Evolutionary conservation across 2,113 vertebrate species (phyloP), one percentile per base, ranked within the genome.

Genomic region (Pandion haliaetus): DNA sequence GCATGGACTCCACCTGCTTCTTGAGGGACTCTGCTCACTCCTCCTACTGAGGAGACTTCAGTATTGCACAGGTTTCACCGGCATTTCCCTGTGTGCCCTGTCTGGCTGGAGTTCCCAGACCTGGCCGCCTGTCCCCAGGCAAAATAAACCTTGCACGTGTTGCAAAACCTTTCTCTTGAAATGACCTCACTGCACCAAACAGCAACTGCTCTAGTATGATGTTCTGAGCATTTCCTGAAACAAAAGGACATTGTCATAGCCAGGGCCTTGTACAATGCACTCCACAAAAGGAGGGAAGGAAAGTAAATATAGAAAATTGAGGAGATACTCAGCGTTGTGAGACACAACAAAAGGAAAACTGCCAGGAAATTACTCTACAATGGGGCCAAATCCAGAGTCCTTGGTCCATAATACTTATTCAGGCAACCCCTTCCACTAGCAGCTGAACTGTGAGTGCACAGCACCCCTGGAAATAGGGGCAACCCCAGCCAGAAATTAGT

Each of bases 281-380:
- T 65, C 65, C 38, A 82, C 86, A 94, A 82, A 96, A 93, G 71
- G 69, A 69, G 95, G 86, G 89, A 89, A 94, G 83, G 62, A 79
- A 95, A 87, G 52, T 82, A 95, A 96, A 94, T 91, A 89, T 92
- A 94, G 94, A 95, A 97, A 96, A 97, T 54, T 44, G 45, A 87
- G 78, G 49, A 93, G 91, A 94, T 93, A 89, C 66, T 95, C 73
- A 79, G 52, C 12, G 28, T 85, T 96, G 38, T 62, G 58, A 85
- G 88, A 96, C 72, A 95, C 86, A 81, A 95, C 88, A 1, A 89
- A 93, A 95, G 95, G 86, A 97, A 95, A 91, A 82, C 82, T 73
- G 91, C 70, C 92, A 93, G 96, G 95, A 97, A 96, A 66, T 87
- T 6, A 93, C 61, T 95, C 80, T 76, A 94, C 84, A 94, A 82